Percentiles rank a stretch among this genome's conserved stretches.
phyloP scores from a whole-genome alignment of 2,113 vertebrate genomes.

The Crotalus viridis region DNA sequence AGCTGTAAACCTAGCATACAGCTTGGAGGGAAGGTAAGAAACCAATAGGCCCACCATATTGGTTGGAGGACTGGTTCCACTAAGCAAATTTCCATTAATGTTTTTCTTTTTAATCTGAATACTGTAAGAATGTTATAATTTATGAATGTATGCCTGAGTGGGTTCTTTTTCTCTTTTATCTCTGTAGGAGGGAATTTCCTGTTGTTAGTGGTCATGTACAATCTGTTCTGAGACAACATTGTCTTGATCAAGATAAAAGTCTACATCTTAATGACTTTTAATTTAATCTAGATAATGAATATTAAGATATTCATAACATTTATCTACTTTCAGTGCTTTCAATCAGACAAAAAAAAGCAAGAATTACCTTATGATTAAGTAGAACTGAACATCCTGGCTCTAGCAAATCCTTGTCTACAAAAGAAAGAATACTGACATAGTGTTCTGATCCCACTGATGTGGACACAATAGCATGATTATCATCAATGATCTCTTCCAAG shows the following conservation, averaged over 20 bases:
- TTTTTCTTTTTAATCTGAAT: background rate
- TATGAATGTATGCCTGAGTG: background rate
- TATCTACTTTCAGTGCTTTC: background rate
- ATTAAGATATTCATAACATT: background rate
- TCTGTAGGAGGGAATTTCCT: background rate
- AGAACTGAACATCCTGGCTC: slow-evolving; percentile 97
- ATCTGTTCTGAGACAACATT: background rate
- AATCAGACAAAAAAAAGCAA: background rate
- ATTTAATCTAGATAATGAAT: background rate
- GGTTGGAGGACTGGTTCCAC: background rate
- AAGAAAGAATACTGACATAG: slow-evolving; percentile 97
- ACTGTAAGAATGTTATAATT: background rate
- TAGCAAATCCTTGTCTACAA: slow-evolving; percentile 95
- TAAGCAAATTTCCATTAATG: background rate
- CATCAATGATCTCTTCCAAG: slow-evolving; percentile 97
- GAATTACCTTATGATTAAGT: slow-evolving; percentile 92
- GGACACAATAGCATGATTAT: slow-evolving; percentile 97
- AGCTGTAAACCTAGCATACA: background rate
- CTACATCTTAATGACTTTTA: background rate
- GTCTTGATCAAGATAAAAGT: background rate
- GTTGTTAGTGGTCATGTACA: background rate
- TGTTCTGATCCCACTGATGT: slow-evolving; percentile 97
- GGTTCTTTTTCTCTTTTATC: background rate
- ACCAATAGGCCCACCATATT: background rate
- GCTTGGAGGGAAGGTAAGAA: background rate